phyloP scores from a whole-genome alignment of 53 echinoderm and acorn worm species.

The Holothuria scabra region DNA sequence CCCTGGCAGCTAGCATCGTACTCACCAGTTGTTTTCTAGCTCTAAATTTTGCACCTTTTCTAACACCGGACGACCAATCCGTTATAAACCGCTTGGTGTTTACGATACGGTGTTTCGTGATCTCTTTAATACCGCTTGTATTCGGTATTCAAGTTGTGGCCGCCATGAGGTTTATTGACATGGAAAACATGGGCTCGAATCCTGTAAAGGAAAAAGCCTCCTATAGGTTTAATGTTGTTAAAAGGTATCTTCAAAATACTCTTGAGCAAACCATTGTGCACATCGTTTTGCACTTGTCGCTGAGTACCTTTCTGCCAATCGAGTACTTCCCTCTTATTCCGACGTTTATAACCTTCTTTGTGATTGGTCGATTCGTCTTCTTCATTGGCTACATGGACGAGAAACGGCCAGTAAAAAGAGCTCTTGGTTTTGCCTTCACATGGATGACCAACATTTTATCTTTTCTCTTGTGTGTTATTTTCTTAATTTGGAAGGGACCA shows the following conservation, averaged over 20 bases:
- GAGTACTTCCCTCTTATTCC: slow-evolving; percentile 7
- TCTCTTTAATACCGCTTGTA: slow-evolving; percentile 30
- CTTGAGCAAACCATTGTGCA: slow-evolving; percentile 37
- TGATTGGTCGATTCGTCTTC: slow-evolving; percentile 27
- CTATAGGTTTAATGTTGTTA: neutral
- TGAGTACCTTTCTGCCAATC: slow-evolving; percentile 9
- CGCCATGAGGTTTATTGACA: neutral
- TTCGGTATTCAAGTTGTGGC: neutral
- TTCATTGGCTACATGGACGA: slow-evolving; percentile 37
- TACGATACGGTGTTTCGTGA: slow-evolving; percentile 10
- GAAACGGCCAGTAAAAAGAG: neutral
- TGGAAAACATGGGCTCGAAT: slow-evolving; percentile 34
- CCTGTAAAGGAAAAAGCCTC: slow-evolving; percentile 17
- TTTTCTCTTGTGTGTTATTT: slow-evolving; percentile 1
- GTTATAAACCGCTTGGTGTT: neutral
- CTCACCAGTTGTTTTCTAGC: neutral
- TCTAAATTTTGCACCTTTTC: neutral
- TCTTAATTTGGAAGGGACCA: slow-evolving; percentile 25
- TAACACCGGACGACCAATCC: neutral
- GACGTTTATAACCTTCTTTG: slow-evolving; percentile 13
- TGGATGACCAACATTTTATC: neutral
- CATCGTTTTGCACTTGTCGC: slow-evolving; percentile 3
- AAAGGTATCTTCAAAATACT: slow-evolving; percentile 37
- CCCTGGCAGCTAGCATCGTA: no score
- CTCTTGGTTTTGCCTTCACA: slow-evolving; percentile 26